Evolutionary conservation across 1,140 invertebrate species (phyloP), one percentile per base, ranked within the genome.

Genomic region (Hyles vespertilio): DNA sequence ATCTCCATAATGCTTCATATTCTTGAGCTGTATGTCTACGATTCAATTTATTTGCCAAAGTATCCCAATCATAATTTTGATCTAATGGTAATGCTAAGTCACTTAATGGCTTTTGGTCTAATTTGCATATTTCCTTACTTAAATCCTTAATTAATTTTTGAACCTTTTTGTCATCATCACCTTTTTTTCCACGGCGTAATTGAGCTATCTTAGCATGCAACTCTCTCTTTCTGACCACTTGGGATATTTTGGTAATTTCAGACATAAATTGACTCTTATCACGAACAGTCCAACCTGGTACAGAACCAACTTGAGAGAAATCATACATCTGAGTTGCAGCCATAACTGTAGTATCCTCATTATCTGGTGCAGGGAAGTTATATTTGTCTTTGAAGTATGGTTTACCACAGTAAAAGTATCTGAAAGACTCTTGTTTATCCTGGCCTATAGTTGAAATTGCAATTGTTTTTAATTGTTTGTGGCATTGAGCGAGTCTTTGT

Each of bases 1-100:
- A 84, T 56, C 91, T 90, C 94, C 94, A 95, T 73, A 94, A 91
- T 5, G 75, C 50, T 56, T 66, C 58, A 58, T 81, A 86, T 59
- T 89, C 86, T 49, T 74, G 56, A 22, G 83, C 63, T 51, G 58
- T 72, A 44, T 89, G 86, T 51, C 81, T 74, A 5, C 66, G 47
- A 49, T 77, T 79, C 34, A 89, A 56, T 58, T 68, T 72, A 47
- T 74, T 70, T 6, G 83, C 69, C 34, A 89, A 55, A 48, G 59
- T 56, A 5, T 87, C 80, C 86, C 86, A 89, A 45, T 89, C 84
- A 76, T 86, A 89, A 11, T 89, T 82, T 40, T 80, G 40, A 60
- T 78, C 65, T 50, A 86, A 69, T 7, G 76, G 78, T 34, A 86
- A 58, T 34, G 76, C 82, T 60, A 86, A 9, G 10, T 78, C 63